A percentile compares a stretch with the other conserved stretches of the same genome.
Evolutionary conservation across 2,113 vertebrate genomes (phyloP).

Genomic region (Eulemur rufifrons): DNA sequence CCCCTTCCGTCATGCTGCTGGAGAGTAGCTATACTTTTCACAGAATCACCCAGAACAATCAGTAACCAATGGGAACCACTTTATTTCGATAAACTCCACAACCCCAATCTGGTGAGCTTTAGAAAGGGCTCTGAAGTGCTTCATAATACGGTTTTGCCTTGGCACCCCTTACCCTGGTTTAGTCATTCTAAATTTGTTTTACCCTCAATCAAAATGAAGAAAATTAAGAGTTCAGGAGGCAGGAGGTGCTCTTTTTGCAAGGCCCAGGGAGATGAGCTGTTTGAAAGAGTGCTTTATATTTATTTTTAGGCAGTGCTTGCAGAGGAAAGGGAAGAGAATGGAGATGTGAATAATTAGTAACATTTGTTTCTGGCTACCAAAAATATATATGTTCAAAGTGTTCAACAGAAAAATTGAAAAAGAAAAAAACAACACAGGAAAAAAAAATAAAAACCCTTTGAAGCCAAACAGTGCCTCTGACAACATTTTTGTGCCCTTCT

Average conservation of each 20-base stretch:
- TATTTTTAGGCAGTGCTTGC: background rate
- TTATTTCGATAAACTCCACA: background rate
- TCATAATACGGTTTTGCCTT: background rate
- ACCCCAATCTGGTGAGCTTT: background rate
- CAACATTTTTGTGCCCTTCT: background rate
- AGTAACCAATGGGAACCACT: background rate
- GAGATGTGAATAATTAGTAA: background rate
- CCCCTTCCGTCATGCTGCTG: accelerated
- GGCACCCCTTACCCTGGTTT: background rate
- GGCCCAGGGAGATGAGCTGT: background rate
- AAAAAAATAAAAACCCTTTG: background rate
- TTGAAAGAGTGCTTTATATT: background rate
- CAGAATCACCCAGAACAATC: background rate
- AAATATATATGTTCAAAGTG: background rate
- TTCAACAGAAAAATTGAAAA: background rate
- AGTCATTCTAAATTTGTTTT: background rate
- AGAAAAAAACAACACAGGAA: background rate
- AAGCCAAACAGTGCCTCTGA: background rate
- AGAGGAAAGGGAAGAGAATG: background rate
- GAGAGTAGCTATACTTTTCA: background rate
- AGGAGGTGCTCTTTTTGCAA: background rate
- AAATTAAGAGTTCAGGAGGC: no score
- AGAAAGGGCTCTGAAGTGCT: background rate
- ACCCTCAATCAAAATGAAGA: background rate
- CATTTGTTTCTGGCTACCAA: background rate